Base-by-base conservation (phyloP, 2,888 invertebrate species). In the Kryphioiulus occultus region DNA sequence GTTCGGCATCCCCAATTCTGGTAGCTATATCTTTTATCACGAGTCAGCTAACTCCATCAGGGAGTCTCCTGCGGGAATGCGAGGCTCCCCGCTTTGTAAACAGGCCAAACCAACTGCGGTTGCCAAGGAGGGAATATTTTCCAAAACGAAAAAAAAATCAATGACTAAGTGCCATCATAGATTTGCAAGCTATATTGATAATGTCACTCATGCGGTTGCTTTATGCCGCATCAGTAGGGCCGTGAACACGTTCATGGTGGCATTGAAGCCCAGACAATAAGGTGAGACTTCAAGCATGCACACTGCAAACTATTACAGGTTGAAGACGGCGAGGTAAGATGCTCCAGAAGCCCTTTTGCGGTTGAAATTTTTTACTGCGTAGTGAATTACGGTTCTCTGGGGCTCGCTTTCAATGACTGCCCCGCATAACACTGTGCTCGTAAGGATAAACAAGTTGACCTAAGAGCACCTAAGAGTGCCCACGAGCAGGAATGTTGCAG, bases 101-200 rank as follows among this genome's bases (percentile, higher is more conserved):
- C 68, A 68, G 68, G 68, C 68, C 68, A 68, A 68, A 68, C 68
- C 68, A 68, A 68, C 68, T 68, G 68, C 68, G 68, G 68, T 68
- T 68, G 68, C 68, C 68, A 68, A 68, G 68, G 22, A 68, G 68
- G 68, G 68, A 68, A 68, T 68, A 68, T 68, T 68, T 68, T 68
- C 12, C 68, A 9, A 7, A 26, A 22, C 22, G 26, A 26, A 68
- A 68, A 26, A 68, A 68, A 68, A 68, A 68, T 68, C 68, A 68
- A 68, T 68, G 68, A 68, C 68, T 68, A 68, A 68, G 68, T 68
- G 68, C 68, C 68, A 68, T 68, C 68, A 68, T 68, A 68, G 68
- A 68, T 68, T 68, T 68, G 68, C 68, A 68, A 68, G 68, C 68
- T n/a, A 68, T 68, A 68, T 68, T 68, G 68, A 68, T 68, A 68